A percentile compares a stretch with the other conserved stretches of the same genome.
phyloP scores from a whole-genome alignment of 1,140 invertebrate species.

The Zaprionus ghesquierei region DNA sequence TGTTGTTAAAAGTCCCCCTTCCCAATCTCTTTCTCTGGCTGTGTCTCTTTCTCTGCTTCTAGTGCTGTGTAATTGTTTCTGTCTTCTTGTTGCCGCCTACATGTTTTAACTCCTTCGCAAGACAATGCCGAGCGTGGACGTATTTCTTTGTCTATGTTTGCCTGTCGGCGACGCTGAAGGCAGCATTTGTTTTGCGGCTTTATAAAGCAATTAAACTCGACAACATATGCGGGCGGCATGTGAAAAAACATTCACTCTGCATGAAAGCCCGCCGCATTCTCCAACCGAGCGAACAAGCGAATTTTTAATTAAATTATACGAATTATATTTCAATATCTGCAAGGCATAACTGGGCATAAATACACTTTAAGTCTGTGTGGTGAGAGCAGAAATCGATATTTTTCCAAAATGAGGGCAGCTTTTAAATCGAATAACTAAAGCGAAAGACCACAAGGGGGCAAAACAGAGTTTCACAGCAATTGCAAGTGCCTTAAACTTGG shows the following conservation, averaged over 20 bases:
- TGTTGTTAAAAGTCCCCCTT: constrained; percentile 3
- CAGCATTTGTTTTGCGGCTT: constrained; percentile 73
- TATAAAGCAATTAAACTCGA: constrained; percentile 70
- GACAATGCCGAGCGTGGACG: constrained; percentile 15
- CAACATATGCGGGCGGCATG: constrained; percentile 65
- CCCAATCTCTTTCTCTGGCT: constrained; percentile 20
- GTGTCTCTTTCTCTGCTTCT: not conserved
- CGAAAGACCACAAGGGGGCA: not conserved
- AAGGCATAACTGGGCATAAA: not conserved
- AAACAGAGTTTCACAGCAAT: not conserved
- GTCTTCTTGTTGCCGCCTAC: constrained; percentile 18
- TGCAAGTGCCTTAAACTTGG: not conserved
- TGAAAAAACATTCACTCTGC: constrained; percentile 14
- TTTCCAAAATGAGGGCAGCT: not conserved
- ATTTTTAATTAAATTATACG: constrained; percentile 40
- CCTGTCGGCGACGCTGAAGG: constrained; percentile 7
- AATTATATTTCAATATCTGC: not conserved
- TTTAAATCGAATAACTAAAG: not conserved
- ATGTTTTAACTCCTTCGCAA: constrained; percentile 27
- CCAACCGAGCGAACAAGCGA: constrained; percentile 5
- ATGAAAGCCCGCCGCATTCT: not conserved
- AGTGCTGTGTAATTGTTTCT: constrained; percentile 29
- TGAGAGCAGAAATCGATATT: not conserved
- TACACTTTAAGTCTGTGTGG: not conserved
- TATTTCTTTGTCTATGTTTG: constrained; percentile 42